Base-by-base conservation (phyloP, 2,797 vertebrate genomes). In the Chrysocyon brachyurus region DNA sequence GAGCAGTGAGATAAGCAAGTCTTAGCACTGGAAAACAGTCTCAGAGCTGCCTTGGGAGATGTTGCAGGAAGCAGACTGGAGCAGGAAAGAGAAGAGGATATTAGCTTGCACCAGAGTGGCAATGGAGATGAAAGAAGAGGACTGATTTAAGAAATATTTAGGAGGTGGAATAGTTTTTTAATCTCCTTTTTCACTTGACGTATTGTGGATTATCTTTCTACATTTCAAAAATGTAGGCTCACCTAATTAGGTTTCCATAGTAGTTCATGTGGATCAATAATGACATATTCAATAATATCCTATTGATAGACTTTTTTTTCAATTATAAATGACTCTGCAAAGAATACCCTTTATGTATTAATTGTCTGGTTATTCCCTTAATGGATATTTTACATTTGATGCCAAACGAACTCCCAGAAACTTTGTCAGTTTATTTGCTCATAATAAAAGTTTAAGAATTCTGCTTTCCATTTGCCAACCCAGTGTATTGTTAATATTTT, bases 241-340 rank as follows among this genome's bases (percentile, higher is more conserved):
- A 22, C 5, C 21, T 61, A 87, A 83, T 94, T 57, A 87, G 84
- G 28, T 95, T 46, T 77, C 61, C 24, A 36, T 61, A 49, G 40
- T 77, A 61, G 36, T 61, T 86, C 33, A 33, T 83, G 57, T 36
- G 12, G 75, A 84, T 91, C 57, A 2, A 64, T 95, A n/a, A 79
- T 64, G 66, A 81, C 63, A 88, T 75, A 75, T 75, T 78, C 73
- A 87, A 36, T 95, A 95, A 87, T 89, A 11, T 92, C 79, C 31
- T 79, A 81, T 16, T 77, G 68, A 72, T 81, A 14, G n/a, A 16
- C 72, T 92, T 81, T 78, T 87, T 54, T 68, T 72, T 73, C 68
- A 88, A 57, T 87, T 95, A 85, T 81, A 85, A 88, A 75, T 95
- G 61, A 95, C 64, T 86, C 26, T 75, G n/a, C 72, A 79, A 75